Evolutionary conservation across 2,888 invertebrate species (phyloP), one percentile per base, ranked within the genome.

Genomic region (Amphipyra berbera): DNA sequence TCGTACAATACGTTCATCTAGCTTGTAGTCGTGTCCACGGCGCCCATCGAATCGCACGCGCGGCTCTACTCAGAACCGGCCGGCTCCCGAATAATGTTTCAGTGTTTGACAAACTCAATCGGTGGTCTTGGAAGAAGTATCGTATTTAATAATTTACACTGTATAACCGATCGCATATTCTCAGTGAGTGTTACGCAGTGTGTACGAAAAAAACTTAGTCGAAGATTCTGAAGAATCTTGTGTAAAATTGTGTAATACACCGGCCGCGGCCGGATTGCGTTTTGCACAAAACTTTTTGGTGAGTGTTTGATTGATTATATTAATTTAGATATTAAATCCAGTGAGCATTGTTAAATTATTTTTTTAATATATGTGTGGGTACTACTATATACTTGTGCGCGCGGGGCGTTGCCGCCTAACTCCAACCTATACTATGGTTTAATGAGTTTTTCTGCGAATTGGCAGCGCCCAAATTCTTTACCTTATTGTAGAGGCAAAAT

Each of bases 141-240:
- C 88, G 90, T 90, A 86, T 87, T 91, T 89, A 91, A 91, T 90
- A 93, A 92, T 94, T 91, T 93, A 93, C 94, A 92, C 93, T 91
- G 93, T 93, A 90, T 89, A 91, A 90, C 90, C 90, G 91, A 90
- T 88, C 91, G 92, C 94, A 94, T 93, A 94, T 94, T 94, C 90
- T 94, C 93, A 95, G 95, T 95, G 95, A 93, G 94, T 95, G 95
- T 95, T 90, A 94, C 95, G 89, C 95, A 95, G 94, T 95, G 95
- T 92, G 95, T 95, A 91, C 91, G 95, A 85, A 95, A 95, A 95
- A 95, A 95, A 95, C 95, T 95, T 95, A 91, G 90, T 93, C 94
- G 94, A 91, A 94, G 94, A 95, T 95, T 95, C 92, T 95, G 92
- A 95, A 95, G 93, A 94, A 93, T 94, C 91, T 94, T 93, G 94